phyloP scores from a whole-genome alignment of 2,113 vertebrate genomes.

The Sialia sialis region DNA sequence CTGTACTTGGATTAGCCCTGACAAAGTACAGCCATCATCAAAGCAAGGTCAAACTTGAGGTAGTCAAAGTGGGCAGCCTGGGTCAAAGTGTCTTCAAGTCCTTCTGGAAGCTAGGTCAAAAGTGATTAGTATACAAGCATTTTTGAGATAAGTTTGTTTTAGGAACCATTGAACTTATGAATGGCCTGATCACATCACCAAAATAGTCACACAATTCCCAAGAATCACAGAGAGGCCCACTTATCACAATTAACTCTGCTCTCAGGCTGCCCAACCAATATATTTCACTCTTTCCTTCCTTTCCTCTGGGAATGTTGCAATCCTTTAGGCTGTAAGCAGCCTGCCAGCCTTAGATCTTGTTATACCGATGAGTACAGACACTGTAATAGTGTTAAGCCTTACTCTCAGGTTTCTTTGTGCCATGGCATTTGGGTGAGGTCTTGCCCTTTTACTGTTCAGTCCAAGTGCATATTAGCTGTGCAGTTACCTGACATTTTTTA shows the following conservation, averaged over 20 bases:
- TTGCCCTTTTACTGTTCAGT: not conserved
- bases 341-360: slow-evolving; percentile 6
- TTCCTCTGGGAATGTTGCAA: not conserved
- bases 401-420: slow-evolving; percentile 4
- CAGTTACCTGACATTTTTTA: not conserved
- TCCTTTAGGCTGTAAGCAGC: not conserved
- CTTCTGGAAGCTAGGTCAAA: not conserved
- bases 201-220: not conserved
- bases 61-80: not conserved
- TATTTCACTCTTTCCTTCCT: not conserved
- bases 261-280: accelerated
- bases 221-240: not conserved
- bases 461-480: not conserved
- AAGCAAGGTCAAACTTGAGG: not conserved
- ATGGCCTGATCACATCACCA: not conserved
- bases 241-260: not conserved
- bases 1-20: not conserved
- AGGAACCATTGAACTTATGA: not conserved
- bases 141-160: not conserved
- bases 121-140: not conserved
- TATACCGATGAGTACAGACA: slow-evolving; percentile 1
- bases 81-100: not conserved
- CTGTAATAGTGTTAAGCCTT: not conserved
- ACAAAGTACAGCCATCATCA: not conserved
- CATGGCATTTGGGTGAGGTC: not conserved